phyloP scores from a whole-genome alignment of 1,140 invertebrate genomes.

The Drosophila watanabei region DNA sequence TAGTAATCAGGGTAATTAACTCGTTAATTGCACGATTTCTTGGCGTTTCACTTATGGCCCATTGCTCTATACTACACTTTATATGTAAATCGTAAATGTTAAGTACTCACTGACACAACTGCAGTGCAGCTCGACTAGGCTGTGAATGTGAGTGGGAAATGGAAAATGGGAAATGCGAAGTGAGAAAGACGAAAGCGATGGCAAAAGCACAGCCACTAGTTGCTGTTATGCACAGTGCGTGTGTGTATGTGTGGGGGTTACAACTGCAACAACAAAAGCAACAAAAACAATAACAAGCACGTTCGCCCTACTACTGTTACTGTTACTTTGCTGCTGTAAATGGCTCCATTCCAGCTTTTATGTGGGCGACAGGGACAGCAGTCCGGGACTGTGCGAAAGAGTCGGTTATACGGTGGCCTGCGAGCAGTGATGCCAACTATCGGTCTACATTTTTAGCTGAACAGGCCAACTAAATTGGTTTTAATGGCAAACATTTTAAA shows the following conservation, averaged over 20 bases:
- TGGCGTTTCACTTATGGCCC: conserved; percentile 18
- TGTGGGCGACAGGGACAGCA: conserved; percentile 23
- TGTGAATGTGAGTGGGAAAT: conserved; percentile 48
- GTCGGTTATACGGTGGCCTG: conserved; percentile 15
- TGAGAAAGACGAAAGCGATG: conserved; percentile 23
- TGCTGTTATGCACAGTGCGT: conserved; percentile 71
- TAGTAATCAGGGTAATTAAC: conserved; percentile 36
- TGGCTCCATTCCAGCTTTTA: background rate
- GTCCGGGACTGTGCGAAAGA: conserved; percentile 18
- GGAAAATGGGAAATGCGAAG: conserved; percentile 43
- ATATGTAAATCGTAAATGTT: conserved; percentile 13
- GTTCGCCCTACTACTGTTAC: conserved; percentile 44
- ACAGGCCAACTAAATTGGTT: too few relatives aligned
- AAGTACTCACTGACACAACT: conserved; percentile 48
- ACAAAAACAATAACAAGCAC: conserved; percentile 18
- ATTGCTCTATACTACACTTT: conserved; percentile 9
- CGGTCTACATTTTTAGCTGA: too few relatives aligned
- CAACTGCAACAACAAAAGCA: conserved; percentile 54
- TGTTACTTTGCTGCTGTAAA: conserved; percentile 40
- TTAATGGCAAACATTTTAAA: too few relatives aligned
- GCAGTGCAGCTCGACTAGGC: conserved; percentile 34
- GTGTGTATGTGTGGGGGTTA: conserved; percentile 38
- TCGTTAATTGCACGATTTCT: conserved; percentile 30
- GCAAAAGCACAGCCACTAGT: conserved; percentile 72
- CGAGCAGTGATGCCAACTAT: background rate